Conservation (phyloP, 2,797 vertebrate species). For the Labeo calbasu region DNA sequence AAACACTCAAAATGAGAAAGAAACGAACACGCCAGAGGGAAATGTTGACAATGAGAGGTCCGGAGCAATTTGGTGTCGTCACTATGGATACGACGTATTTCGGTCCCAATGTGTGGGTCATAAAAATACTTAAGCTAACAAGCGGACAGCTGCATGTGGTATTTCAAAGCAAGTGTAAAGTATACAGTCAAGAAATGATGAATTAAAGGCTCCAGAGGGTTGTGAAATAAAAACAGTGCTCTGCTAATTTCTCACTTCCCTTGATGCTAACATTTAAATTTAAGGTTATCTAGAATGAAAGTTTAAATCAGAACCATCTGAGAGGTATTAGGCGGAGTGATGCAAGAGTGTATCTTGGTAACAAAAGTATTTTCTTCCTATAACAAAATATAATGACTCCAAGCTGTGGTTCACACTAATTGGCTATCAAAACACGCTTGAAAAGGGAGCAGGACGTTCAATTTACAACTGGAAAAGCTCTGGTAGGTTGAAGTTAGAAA, state of each 20-base stretch:
- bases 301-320: constrained; percentile 60
- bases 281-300: constrained; percentile 59
- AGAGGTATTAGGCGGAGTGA: constrained; percentile 60
- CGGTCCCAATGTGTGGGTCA: neutral
- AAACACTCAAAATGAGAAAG: neutral
- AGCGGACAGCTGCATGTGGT: constrained; percentile 31
- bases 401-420: constrained; percentile 55
- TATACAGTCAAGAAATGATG: constrained; percentile 33
- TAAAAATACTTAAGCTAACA: constrained; percentile 21
- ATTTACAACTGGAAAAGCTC: constrained; percentile 48
- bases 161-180: constrained; percentile 36
- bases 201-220: constrained; percentile 24
- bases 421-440: constrained; percentile 53
- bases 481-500: constrained; percentile 28
- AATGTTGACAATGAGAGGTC: neutral
- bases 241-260: constrained; percentile 34
- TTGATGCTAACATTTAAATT: constrained; percentile 49
- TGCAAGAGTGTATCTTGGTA: constrained; percentile 57
- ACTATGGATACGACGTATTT: constrained; percentile 3
- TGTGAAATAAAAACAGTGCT: constrained; percentile 46
- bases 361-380: constrained; percentile 58
- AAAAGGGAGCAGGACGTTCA: constrained; percentile 36
- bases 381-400: constrained; percentile 63
- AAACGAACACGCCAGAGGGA: neutral
- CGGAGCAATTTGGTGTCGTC: neutral